A percentile compares a stretch with the other conserved stretches of the same genome.
Evolutionary conservation across 2,888 invertebrate genomes (phyloP).

Genomic region (Acrobasis repandana): DNA sequence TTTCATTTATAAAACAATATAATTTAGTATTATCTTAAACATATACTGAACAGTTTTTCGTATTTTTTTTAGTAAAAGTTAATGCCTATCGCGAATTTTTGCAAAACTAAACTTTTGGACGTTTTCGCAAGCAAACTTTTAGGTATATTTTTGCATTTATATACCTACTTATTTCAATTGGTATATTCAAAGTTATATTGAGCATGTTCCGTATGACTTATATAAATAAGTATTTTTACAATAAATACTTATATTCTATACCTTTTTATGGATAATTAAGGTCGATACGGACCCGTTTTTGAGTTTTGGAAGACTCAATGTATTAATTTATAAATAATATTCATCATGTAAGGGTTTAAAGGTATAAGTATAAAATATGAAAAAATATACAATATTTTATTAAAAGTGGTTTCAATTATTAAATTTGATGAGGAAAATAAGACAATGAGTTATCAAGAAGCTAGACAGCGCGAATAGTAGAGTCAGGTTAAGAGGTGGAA

Average conservation of each 20-base stretch:
- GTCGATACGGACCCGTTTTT: not conserved
- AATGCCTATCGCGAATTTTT: conserved; percentile 15
- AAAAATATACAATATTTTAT: not conserved
- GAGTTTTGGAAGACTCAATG: not conserved
- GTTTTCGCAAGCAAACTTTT: not conserved
- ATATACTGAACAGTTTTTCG: not conserved
- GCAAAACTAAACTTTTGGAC: conserved; percentile 5
- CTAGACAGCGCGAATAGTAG: not conserved
- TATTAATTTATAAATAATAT: not conserved
- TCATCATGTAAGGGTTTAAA: not conserved
- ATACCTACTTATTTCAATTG: conserved; percentile 23
- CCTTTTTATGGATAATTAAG: not conserved
- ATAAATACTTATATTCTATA: not conserved
- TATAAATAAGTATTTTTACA: conserved; percentile 1
- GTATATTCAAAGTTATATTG: conserved; percentile 2
- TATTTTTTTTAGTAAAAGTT: not conserved
- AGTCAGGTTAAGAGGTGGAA: conserved; percentile 4
- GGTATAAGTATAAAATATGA: not conserved
- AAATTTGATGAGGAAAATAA: conserved; percentile 8
- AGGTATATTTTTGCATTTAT: conserved; percentile 13
- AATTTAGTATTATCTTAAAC: not conserved
- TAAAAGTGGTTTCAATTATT: conserved; percentile 7
- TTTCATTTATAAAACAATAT: conserved; percentile 15
- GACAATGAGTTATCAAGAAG: not conserved
- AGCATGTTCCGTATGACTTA: not conserved